Evolutionary conservation across 2,113 vertebrate genomes (phyloP), one percentile per base, ranked within the genome.

Genomic region (Platichthys stellatus): DNA sequence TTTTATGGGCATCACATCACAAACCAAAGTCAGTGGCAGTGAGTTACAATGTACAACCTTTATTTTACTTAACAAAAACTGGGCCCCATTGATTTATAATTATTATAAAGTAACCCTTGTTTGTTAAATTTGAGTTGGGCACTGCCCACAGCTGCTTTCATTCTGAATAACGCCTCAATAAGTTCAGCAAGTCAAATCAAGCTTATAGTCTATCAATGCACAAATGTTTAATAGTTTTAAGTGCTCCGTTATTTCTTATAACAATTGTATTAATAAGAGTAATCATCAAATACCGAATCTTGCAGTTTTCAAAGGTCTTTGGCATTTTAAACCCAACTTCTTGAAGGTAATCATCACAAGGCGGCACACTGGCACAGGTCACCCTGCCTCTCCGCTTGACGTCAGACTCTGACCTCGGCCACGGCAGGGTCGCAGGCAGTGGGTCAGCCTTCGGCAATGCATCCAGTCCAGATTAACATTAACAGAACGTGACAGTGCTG

Each of bases 401-500:
- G 79, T 82, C 78, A 80, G 84, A 72, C 54, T 1, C 26, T 83
- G 90, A 90, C 86, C 82, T 86, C 57, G 45, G 74, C 49, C 15
- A 40, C 58, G 40, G 69, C 64, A 56, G 71, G 77, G 69, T 73
- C 68, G n/a, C 78, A 84, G 85, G 85, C 89, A 92, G 77, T 92
- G 88, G 90, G 90, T 91, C 88, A 88, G 73, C 76, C 23, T 5
- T 81, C 76, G 75, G 78, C 31, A 69, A 43, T 14, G 54, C 68
- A 75, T 89, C 84, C 73, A 82, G 40, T 72, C 74, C 78, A 89
- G 88, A 92, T 92, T 93, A 90, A 74, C 85, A 59, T 78, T 92
- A 92, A 91, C 81, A 76, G 78, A 88, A 90, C 69, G 47, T 89
- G 92, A 92, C 92, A 90, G 88, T 26, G 69, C 89, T 89, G 82